A percentile compares a stretch with the other conserved stretches of the same genome.
Evolutionary conservation across 2,113 vertebrate species (phyloP).

Genomic region (Nycticryphes semicollaris): DNA sequence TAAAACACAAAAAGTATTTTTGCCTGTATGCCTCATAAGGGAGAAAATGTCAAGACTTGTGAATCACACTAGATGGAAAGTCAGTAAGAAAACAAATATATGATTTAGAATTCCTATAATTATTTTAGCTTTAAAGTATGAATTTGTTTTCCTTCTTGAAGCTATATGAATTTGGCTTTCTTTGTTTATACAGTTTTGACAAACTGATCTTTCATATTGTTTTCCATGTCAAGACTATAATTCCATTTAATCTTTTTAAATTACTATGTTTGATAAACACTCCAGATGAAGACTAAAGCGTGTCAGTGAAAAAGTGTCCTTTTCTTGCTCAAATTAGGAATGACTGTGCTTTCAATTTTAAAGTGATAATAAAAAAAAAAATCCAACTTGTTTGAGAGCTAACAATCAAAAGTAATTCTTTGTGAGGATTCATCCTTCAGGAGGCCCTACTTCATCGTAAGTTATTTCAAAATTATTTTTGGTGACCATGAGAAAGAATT

Average conservation of each 20-base stretch:
- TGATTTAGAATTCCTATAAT: background rate
- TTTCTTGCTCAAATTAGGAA: background rate
- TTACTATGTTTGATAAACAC: background rate
- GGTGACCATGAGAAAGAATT: background rate
- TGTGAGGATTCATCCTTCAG: background rate
- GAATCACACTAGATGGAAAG: background rate
- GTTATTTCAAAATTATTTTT: background rate
- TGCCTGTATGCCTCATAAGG: background rate
- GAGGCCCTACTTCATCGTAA: background rate
- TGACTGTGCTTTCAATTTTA: background rate
- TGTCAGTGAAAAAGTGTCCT: background rate
- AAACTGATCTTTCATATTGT: background rate
- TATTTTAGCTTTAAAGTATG: background rate
- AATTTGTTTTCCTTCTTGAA: background rate
- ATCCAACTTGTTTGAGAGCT: background rate
- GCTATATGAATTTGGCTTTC: background rate
- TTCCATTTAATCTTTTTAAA: background rate
- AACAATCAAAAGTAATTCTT: background rate
- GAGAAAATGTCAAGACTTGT: background rate
- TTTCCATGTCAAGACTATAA: background rate
- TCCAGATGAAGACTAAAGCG: background rate
- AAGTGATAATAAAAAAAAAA: background rate
- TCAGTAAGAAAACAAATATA: background rate
- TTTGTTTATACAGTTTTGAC: background rate
- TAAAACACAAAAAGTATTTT: background rate